phyloP scores from a whole-genome alignment of 2,797 vertebrate genomes.

The Uromys caudimaculatus region DNA sequence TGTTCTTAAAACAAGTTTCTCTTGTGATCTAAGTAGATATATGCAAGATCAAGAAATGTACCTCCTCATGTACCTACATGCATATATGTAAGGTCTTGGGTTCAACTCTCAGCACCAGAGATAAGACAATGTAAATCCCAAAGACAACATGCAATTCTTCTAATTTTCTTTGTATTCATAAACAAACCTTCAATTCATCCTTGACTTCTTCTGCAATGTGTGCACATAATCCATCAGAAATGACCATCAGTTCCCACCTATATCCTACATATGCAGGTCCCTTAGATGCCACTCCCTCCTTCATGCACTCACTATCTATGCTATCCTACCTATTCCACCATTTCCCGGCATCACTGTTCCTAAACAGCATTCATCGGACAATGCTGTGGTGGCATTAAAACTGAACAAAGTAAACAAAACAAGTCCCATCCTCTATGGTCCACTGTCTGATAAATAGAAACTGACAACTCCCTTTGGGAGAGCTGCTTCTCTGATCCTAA shows the following conservation, averaged over 20 bases:
- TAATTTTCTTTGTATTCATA: background rate
- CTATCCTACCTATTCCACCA: background rate
- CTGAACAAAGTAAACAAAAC: background rate
- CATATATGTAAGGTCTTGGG: background rate
- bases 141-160: background rate
- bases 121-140: background rate
- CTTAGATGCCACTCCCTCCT: too few species aligned
- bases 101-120: background rate
- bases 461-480: background rate
- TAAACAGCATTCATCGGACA: background rate
- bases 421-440: background rate
- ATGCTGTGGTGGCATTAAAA: background rate
- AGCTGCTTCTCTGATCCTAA: background rate
- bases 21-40: background rate
- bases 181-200: background rate
- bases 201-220: background rate
- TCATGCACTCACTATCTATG: background rate
- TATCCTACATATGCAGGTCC: background rate
- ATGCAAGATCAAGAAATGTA: background rate
- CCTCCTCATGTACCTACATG: background rate
- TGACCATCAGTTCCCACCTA: background rate
- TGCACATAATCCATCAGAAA: background rate
- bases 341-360: background rate
- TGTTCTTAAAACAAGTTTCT: background rate
- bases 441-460: background rate